Conservation (phyloP, 2,888 invertebrate genomes). For the Capitulum mitella region DNA sequence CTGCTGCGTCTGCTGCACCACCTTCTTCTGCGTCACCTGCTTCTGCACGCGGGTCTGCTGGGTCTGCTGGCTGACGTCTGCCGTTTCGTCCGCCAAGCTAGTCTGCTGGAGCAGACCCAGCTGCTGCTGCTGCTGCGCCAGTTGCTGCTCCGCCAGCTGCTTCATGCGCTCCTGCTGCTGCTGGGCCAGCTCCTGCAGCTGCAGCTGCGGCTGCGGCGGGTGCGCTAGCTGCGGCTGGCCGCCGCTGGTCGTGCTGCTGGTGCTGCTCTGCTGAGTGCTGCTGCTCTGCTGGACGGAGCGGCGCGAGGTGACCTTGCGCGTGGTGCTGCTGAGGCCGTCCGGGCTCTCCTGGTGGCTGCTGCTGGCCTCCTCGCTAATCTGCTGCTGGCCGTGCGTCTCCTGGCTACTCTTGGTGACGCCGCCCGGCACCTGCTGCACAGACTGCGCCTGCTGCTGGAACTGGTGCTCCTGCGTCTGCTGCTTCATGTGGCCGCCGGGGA, state of each 20-base stretch:
- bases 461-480: conserved; percentile 15
- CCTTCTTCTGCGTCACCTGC: conserved; percentile 9
- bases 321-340: conserved; percentile 4
- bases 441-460: neutral
- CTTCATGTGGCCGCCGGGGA: neutral
- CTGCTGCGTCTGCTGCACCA: neutral
- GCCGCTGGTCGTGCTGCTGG: neutral
- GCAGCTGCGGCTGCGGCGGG: neutral
- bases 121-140: neutral
- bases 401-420: neutral
- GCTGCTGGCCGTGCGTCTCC: neutral
- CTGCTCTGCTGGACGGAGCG: neutral
- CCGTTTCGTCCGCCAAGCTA: neutral
- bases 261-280: neutral
- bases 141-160: neutral
- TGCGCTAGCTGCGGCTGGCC: neutral
- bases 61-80: neutral
- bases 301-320: neutral
- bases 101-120: neutral
- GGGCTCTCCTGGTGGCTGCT: neutral
- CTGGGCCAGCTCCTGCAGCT: neutral
- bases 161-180: conserved; percentile 7
- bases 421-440: neutral
- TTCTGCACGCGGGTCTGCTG: neutral
- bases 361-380: conserved; percentile 4